Conservation (phyloP, 2,797 vertebrate species). For the Arctocebus calabarensis region DNA sequence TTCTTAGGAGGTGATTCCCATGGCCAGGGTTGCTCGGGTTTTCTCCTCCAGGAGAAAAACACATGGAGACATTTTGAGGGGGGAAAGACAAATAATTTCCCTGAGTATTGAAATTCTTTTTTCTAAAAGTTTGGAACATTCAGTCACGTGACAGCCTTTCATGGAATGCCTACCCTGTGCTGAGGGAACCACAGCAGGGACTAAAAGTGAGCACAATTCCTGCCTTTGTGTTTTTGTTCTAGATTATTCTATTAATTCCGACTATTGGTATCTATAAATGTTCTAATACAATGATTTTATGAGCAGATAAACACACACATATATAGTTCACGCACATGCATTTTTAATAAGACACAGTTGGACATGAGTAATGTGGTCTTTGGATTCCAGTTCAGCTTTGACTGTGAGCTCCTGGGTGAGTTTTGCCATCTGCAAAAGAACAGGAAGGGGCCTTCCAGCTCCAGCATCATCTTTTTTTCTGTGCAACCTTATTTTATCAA, state of each 20-base stretch:
- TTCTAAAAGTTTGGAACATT: not conserved
- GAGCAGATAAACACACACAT: not conserved
- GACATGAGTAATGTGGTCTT: not conserved
- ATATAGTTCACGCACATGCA: not conserved
- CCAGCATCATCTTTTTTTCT: not conserved
- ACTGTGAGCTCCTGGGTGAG: not conserved
- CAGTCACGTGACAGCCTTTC: not conserved
- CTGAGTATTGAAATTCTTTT: not conserved
- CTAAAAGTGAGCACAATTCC: not conserved
- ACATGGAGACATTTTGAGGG: not conserved
- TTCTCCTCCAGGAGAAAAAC: not conserved
- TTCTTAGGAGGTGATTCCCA: not conserved
- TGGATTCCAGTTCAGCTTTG: not conserved
- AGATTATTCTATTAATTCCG: not conserved
- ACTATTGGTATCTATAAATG: not conserved
- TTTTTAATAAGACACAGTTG: not conserved
- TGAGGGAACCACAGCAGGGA: not conserved
- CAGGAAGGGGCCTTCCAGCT: not conserved
- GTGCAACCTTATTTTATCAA: not conserved
- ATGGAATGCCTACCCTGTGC: not conserved
- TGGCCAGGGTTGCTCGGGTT: not conserved
- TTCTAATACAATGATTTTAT: conserved; percentile 10
- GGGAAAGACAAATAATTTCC: not conserved
- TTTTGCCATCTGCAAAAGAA: not conserved
- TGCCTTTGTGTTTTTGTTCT: not conserved